Evolutionary conservation across 2,797 vertebrate species (phyloP), one percentile per base, ranked within the genome.

Genomic region (Rhinella marina): DNA sequence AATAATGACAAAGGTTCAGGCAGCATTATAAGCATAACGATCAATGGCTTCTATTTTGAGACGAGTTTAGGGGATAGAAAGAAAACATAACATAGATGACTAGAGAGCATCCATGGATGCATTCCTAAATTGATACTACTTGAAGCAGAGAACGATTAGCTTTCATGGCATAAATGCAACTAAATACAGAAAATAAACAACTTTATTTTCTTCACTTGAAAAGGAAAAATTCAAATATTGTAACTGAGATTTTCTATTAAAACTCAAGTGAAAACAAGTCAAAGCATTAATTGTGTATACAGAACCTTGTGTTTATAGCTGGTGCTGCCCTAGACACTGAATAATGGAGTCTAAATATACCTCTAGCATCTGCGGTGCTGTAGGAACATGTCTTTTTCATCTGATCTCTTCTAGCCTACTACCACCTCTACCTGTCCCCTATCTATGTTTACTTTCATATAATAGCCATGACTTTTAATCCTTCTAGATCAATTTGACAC

Each of bases 11-110:
- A 12, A 11, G 64, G 25, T 66, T 25, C 64, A 66, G 64, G 57
- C 64, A 66, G 64, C n/a, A 66, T 66, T 66, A 27, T 27, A 27
- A 66, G 25, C 64, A 66, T 66, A 25, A 2, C 27, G 64, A 66
- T 27, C 64, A 66, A 66, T 66, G 64, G 64, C 64, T 66, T 66
- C 64, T 66, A 66, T 66, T 66, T 66, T 66, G 9, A 66, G 64
- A 66, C 14, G 21, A 62, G 61, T 62, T 62, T 21, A 62, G 61
- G 21, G 61, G 21, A 62, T 23, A 10, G 19, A 6, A 62, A 62
- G 23, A 62, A 62, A 61, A 62, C 21, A n/a, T 3, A 56, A 8
- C 64, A 66, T 0, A 27, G 64, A 66, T 25, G 64, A 66, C n/a
- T 25, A n/a, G n/a, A 66, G 25, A 66, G 14, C 25, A 66, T 25